Evolutionary conservation across 2,113 vertebrate species (phyloP).

Genomic region (Amphilophus citrinellus): DNA sequence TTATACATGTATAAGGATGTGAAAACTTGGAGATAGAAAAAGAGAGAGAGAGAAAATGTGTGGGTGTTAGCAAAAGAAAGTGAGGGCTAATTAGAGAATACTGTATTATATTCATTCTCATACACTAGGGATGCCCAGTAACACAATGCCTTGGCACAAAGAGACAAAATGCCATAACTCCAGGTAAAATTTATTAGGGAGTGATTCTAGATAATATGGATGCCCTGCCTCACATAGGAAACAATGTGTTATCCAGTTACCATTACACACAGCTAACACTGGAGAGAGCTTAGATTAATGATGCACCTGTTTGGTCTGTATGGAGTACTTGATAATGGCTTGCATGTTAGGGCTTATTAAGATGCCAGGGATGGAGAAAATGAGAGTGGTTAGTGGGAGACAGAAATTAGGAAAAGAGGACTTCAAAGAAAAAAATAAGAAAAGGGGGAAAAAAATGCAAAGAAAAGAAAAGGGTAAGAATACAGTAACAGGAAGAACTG

Average conservation of each 20-base stretch:
- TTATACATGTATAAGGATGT: slow-evolving; percentile 9
- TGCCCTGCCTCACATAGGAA: slow-evolving; percentile 64
- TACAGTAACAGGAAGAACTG: slow-evolving; percentile 41
- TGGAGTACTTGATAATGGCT: slow-evolving; percentile 57
- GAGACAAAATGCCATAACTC: slow-evolving; percentile 56
- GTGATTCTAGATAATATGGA: slow-evolving; percentile 75
- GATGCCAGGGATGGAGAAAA: slow-evolving; percentile 30
- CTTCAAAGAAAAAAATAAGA: slow-evolving; percentile 10
- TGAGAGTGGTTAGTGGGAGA: slow-evolving; percentile 20
- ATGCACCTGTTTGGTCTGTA: slow-evolving; percentile 64
- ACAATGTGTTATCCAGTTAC: slow-evolving; percentile 78
- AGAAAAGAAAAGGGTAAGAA: slow-evolving; percentile 34
- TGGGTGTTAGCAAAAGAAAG: slow-evolving; percentile 40
- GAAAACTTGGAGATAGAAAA: not conserved
- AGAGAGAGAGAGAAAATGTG: slow-evolving; percentile 12
- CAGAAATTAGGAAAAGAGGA: slow-evolving; percentile 22
- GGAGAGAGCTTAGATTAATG: slow-evolving; percentile 74
- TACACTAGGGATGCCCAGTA: slow-evolving; percentile 51
- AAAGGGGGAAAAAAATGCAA: not conserved
- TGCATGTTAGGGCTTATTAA: slow-evolving; percentile 64
- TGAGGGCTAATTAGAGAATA: slow-evolving; percentile 54
- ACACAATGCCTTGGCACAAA: slow-evolving; percentile 57
- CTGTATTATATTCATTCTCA: slow-evolving; percentile 51
- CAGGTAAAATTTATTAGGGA: slow-evolving; percentile 71
- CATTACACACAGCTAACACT: slow-evolving; percentile 58